Base-by-base conservation (phyloP, 2,888 invertebrate species). In the Parochlus steinenii region DNA sequence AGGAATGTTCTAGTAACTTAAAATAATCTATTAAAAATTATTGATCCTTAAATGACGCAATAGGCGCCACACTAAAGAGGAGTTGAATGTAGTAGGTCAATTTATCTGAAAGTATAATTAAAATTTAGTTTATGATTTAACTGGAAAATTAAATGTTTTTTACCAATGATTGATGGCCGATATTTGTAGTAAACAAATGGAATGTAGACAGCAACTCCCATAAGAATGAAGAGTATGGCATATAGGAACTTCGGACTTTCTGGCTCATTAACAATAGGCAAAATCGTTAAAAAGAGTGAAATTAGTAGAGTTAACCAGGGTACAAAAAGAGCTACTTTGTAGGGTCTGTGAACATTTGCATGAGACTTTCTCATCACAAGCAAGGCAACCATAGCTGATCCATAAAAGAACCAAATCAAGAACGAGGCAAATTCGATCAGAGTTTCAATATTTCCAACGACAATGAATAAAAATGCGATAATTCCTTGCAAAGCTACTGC, bases 331-430 rank as follows among this genome's bases (percentile, higher is more conserved):
- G 79, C 78, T 7, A 80, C 77, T 52, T 70, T 69, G 48, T 82
- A 85, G 0, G 83, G 82, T 38, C 86, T 62, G 2, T 63, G 65
- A 16, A 65, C 68, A 39, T 75, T 55, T 4, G 73, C 68, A 49
- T 71, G 74, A 0, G 78, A 82, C 46, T 55, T 71, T 30, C 86
- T 56, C 47, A 87, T 59, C 2, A 82, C 67, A 22, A 87, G 54
- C 12, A 87, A 59, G 0, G 83, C 74, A 1, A 79, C 65, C 76
- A 86, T 81, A 1, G 83, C 81, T 1, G 74, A 55, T 0, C 83
- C 86, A 53, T 86, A 87, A 58, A 83, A 83, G 40, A 83, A 69
- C 86, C 86, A 87, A 15, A 82, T 75, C 41, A 85, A 69, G 63
- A 86, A 86, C 53, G 82, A 83, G 27, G 82, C 81, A 52, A 86